Base-by-base conservation (phyloP, 2,113 vertebrate genomes). In the Chamaea fasciata region DNA sequence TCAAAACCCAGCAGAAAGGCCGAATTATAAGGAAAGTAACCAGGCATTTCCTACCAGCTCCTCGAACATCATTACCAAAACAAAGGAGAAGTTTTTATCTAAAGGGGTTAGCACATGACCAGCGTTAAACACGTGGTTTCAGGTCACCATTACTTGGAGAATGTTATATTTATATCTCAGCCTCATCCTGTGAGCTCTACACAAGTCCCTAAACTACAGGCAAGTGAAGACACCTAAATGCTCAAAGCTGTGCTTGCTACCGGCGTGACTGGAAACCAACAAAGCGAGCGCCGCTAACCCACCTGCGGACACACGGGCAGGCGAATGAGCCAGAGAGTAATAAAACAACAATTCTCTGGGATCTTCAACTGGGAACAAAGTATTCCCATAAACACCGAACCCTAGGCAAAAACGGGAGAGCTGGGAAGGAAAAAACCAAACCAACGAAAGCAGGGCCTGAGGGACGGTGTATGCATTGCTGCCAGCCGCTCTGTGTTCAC, bases 381-480 rank as follows among this genome's bases (percentile, higher is more conserved):
- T 1, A 16, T n/a, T 80, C 26, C 15, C 13, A n/a, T 23, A 33
- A 39, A 13, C 3, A 65, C n/a, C 3, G 20, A 68, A 46, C 3
- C 5, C 6, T 2, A 18, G 6, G 22, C 8, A 28, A 49, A 82
- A 44, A 12, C 0, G 9, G 33, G 15, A 35, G 6, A 47, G 42
- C 2, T 2, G 7, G 16, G 5, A 41, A 13, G 4, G 2, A 8
- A 13, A 24, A 10, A 13, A 1, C 0, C 31, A 12, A 16, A 15
- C 0, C 6, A 30, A 71, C 0, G 16, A 35, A n/a, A 15, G 0
- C 3, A 18, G 27, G 28, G 28, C 27, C 10, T 16, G 9, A 7
- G 13, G 10, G 13, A 18, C 24, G 10, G 24, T 0, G 9, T 0
- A 7, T 0, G 19, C 33, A 2, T 22, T 7, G 33, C 28, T n/a